These are phyloP conservation scores for Rhabdomys pumilio DNA, from an alignment of 2,797 vertebrate genomes.

Conservation along the genomic window DNA sequence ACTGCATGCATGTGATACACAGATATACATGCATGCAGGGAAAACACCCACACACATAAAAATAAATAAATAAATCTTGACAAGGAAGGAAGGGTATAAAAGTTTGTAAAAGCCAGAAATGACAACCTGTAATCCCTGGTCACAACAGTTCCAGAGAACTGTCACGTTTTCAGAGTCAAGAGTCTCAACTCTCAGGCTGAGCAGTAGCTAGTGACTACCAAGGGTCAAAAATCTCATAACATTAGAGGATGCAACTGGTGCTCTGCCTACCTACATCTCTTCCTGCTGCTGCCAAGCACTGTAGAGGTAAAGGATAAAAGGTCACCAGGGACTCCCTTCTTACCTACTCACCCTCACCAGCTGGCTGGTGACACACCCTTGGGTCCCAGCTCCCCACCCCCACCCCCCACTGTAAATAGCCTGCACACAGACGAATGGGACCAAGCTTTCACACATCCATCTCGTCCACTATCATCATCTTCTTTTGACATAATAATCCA, in stretches of 20 bases:
- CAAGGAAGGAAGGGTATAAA: not conserved
- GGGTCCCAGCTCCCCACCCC: not conserved
- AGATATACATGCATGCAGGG: not conserved
- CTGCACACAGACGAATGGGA: not conserved
- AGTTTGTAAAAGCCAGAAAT: not conserved
- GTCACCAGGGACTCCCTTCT: not conserved
- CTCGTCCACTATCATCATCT: not conserved
- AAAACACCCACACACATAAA: not conserved
- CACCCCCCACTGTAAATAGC: not conserved
- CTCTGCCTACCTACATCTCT: not conserved
- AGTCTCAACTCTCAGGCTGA: not conserved
- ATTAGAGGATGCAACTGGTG: not conserved
- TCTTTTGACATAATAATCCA: slow-evolving; percentile 3
- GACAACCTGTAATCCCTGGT: not conserved
- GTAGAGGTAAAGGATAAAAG: not conserved
- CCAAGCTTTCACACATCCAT: not conserved
- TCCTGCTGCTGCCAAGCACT: not conserved
- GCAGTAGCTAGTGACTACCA: not conserved
- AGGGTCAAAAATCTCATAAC: not conserved
- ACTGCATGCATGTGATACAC: not conserved
- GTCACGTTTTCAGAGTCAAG: not conserved
- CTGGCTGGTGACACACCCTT: not conserved
- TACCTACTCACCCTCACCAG: not conserved
- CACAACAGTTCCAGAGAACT: not conserved
- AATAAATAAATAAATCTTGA: not conserved